Evolutionary conservation across 2,888 invertebrate species (phyloP), one percentile per base, ranked within the genome.

Genomic region (Drosophila seclusa): DNA sequence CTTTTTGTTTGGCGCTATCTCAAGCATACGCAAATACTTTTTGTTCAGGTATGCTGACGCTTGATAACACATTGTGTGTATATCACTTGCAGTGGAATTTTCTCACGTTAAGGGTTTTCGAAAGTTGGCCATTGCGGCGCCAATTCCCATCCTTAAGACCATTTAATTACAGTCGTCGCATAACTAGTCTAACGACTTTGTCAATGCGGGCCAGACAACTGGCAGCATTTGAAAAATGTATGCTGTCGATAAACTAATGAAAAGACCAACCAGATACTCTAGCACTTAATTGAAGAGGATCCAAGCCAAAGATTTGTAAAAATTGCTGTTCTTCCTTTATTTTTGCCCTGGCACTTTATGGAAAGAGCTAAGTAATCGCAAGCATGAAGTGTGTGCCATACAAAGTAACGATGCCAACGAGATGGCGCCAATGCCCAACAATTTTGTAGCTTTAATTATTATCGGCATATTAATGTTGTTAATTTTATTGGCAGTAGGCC

Each of bases 241-340:
- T 64, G 82, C 80, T 74, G 69, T 75, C 80, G 89, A 87, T 87
- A 87, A 88, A 88, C 82, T 87, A 87, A 87, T 89, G 88, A 87
- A 89, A 89, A 86, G 81, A 73, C 68, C 68, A 79, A 75, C 70
- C 21, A 70, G 79, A 81, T 83, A 74, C 73, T 73, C 69, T 63
- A 70, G 75, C 80, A 67, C 80, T 69, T 85, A 87, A 86, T 86
- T 89, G 87, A 72, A 72, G 82, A 76, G 84, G 63, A 80, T 61
- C 69, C 70, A 64, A 73, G 40, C 62, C 73, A 75, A 74, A 79
- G 85, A 85, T 76, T 80, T 68, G 27, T 52, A 42, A 65, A 66
- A 61, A 66, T 58, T 53, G 58, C 27, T 16, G 48, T 29, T 53
- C 49, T 34, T 58, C 49, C 66, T 27, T 4, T 50, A 57, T 57